Conservation (phyloP, 2,113 vertebrate species). For the Pycnonotus jocosus region DNA sequence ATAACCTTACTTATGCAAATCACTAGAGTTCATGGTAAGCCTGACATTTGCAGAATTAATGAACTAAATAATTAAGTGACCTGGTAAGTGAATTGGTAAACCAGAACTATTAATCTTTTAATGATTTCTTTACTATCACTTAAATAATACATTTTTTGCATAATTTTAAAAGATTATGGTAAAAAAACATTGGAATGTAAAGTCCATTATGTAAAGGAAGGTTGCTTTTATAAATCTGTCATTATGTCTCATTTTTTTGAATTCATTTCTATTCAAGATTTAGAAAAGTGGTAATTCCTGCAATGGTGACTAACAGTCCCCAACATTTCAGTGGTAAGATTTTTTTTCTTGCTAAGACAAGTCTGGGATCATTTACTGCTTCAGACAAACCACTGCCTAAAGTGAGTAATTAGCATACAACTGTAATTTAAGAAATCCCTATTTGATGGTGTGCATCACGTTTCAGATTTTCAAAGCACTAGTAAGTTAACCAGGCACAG, state of each 20-base stretch:
- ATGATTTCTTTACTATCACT: slow-evolving; percentile 76
- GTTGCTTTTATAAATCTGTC: slow-evolving; percentile 75
- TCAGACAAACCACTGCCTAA: slow-evolving; percentile 58
- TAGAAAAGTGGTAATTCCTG: slow-evolving; percentile 63
- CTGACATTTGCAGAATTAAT: slow-evolving; percentile 81
- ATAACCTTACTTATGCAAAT: slow-evolving; percentile 78
- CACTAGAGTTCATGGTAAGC: slow-evolving; percentile 71
- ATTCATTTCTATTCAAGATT: slow-evolving; percentile 69
- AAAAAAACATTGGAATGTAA: slow-evolving; percentile 76
- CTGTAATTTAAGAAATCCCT: slow-evolving; percentile 69
- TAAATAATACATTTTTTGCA: slow-evolving; percentile 74
- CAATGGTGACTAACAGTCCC: slow-evolving; percentile 67
- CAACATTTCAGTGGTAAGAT: slow-evolving; percentile 30
- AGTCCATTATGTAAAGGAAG: slow-evolving; percentile 69
- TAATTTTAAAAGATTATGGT: slow-evolving; percentile 71
- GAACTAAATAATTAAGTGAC: slow-evolving; percentile 82
- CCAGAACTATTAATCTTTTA: slow-evolving; percentile 79
- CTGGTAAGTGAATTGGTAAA: slow-evolving; percentile 78
- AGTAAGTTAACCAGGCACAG: slow-evolving; percentile 55
- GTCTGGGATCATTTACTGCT: slow-evolving; percentile 71
- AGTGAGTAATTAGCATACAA: slow-evolving; percentile 73
- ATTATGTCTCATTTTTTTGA: slow-evolving; percentile 73
- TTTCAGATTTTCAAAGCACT: slow-evolving; percentile 64
- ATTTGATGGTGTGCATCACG: slow-evolving; percentile 67
- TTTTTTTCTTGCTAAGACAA: slow-evolving; percentile 63